phyloP scores from a whole-genome alignment of 2,888 invertebrate genomes.

The Diplolepis rosae region DNA sequence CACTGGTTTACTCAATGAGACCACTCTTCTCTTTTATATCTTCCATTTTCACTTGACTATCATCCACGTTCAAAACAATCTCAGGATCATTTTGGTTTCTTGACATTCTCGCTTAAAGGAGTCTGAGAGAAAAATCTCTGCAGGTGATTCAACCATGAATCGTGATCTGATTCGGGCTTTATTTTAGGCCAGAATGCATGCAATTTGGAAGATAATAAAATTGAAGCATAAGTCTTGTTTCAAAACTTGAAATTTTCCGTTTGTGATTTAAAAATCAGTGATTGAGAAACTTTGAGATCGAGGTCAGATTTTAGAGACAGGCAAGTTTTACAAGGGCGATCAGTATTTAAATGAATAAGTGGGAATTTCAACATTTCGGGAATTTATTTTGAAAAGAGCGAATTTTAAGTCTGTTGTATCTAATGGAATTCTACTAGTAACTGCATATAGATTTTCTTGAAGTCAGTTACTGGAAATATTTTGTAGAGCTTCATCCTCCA shows the following conservation, averaged over 20 bases:
- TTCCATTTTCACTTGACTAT: background rate
- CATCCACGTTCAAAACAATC: background rate
- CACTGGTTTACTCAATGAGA: background rate
- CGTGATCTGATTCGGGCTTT: background rate
- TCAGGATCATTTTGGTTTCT: background rate
- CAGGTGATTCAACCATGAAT: background rate
- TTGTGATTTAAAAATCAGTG: background rate
- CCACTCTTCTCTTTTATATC: background rate
- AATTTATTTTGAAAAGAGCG: background rate
- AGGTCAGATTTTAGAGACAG: background rate
- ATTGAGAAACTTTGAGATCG: background rate
- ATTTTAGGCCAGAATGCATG: background rate
- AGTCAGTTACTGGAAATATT: slow-evolving; percentile 3
- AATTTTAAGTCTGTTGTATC: slow-evolving; percentile 10
- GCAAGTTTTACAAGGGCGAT: background rate
- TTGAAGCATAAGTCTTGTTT: background rate
- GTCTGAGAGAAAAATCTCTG: too few species aligned
- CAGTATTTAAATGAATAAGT: background rate
- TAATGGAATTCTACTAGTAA: slow-evolving; percentile 5
- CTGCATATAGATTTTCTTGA: slow-evolving; percentile 1
- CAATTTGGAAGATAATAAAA: background rate
- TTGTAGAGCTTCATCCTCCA: slow-evolving; percentile 18
- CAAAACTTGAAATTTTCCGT: slow-evolving; percentile 8
- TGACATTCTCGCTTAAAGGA: background rate
- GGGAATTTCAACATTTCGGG: background rate